Evolutionary conservation across 2,113 vertebrate genomes (phyloP).

Genomic region (Haliaeetus leucogaster): DNA sequence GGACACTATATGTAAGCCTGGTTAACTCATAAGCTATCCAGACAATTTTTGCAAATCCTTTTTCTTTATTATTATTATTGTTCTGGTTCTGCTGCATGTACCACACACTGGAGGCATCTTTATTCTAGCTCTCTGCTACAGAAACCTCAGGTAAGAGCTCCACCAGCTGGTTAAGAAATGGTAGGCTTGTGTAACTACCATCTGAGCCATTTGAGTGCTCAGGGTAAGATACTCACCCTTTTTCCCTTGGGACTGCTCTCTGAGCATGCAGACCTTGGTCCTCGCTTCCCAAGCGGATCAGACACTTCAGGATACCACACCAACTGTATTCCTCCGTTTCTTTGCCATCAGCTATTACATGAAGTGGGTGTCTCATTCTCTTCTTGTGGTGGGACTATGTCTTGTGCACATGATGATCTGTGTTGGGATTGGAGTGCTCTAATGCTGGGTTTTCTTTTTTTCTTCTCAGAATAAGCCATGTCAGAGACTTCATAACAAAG

Average conservation of each 20-base stretch:
- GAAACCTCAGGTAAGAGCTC: conserved; percentile 5
- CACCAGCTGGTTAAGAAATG: conserved; percentile 25
- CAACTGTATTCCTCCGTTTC: background rate
- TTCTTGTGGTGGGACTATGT: background rate
- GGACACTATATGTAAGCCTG: background rate
- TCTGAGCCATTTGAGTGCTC: background rate
- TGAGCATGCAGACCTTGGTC: background rate
- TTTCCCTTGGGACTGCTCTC: background rate
- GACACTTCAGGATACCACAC: background rate
- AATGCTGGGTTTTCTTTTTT: background rate
- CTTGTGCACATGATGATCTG: accelerated
- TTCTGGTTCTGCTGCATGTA: background rate
- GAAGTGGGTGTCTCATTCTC: background rate
- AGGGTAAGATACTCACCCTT: background rate
- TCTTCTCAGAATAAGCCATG: conserved; percentile 81
- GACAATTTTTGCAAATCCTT: background rate
- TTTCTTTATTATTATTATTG: background rate
- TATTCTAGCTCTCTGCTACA: background rate
- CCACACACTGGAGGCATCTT: background rate
- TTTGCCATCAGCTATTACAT: background rate
- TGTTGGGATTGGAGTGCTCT: background rate
- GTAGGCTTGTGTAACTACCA: background rate
- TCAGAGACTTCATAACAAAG: conserved; percentile 86
- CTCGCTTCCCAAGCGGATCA: background rate
- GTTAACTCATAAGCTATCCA: background rate